A percentile compares a stretch with the other conserved stretches of the same genome.
These are phyloP conservation scores for Psilopsiagon aurifrons DNA, from an alignment of 2,113 vertebrate genomes.

Conservation along the genomic window DNA sequence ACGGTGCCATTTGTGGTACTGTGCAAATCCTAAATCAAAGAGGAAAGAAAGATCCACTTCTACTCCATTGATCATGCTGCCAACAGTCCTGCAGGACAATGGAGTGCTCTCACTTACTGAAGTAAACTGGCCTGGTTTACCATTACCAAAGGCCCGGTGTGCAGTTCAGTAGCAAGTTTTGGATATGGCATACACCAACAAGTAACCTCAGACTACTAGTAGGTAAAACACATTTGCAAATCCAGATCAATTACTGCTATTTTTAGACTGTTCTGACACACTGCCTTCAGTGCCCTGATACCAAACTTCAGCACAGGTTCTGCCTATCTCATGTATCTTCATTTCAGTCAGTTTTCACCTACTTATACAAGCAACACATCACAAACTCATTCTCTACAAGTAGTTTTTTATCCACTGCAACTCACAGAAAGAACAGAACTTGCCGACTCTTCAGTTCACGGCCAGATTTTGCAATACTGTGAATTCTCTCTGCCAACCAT, in stretches of 20 bases:
- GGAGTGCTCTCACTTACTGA: background rate
- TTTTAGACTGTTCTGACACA: background rate
- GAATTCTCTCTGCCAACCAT: background rate
- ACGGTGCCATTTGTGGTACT: background rate
- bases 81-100: background rate
- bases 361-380: background rate
- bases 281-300: background rate
- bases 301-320: background rate
- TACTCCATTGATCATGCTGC: background rate
- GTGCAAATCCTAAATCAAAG: background rate
- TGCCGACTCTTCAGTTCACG: background rate
- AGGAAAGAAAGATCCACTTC: background rate
- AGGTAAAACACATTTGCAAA: background rate
- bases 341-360: background rate
- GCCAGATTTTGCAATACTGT: background rate
- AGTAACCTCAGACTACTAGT: background rate
- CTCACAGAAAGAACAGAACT: background rate
- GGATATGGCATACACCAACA: background rate
- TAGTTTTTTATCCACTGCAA: background rate
- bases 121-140: background rate
- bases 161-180: background rate
- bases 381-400: background rate
- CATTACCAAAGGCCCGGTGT: background rate
- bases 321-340: background rate
- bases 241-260: background rate